Base-by-base conservation (phyloP, 2,797 vertebrate genomes). In the Typhlichthys subterraneus region DNA sequence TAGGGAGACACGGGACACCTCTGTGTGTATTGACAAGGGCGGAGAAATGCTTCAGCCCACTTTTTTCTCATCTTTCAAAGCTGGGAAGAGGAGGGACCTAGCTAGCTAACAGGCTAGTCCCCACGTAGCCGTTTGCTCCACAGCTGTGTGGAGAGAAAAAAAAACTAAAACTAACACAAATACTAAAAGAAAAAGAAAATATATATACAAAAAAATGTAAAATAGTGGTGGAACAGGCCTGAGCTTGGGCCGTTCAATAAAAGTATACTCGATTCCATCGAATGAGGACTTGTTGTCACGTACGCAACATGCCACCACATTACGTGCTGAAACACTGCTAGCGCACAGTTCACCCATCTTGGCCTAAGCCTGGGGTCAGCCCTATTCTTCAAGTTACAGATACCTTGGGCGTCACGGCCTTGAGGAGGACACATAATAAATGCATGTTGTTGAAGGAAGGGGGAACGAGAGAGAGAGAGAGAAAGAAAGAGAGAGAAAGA, bases 321-420 rank as follows among this genome's bases (percentile, higher is more conserved):
- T 9, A 57, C 0, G 12, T 8, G 33, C 33, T 38, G 33, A 38
- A 38, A 38, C 8, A 38, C 33, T 9, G 33, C 8, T 38, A 38
- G 33, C 33, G 1, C 33, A 38, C 45, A 17, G 47, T 57, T 54
- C 49, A 14, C 65, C 59, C 23, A 50, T 53, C 59, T 33, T 13
- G 29, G 23, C 62, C 33, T 38, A 38, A 38, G 33, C 33, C 31
- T 64, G 49, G 9, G 19, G 38, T 46, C 46, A 33, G 56, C 1
- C 64, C 33, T 1, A 6, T 54, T 65, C 59, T 62, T 76, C 59
- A 70, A 67, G 60, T 72, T 74, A 72, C 70, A 74, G 65, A 87
- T 75, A 83, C 73, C 71, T 70, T 64, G 66, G 75, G 65, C 80
- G 72, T 68, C 64, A 38, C 12, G 71, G 69, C 69, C 69, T 73